Evolutionary conservation across 2,113 vertebrate genomes (phyloP), one percentile per base, ranked within the genome.

Genomic region (Xenopus laevis): DNA sequence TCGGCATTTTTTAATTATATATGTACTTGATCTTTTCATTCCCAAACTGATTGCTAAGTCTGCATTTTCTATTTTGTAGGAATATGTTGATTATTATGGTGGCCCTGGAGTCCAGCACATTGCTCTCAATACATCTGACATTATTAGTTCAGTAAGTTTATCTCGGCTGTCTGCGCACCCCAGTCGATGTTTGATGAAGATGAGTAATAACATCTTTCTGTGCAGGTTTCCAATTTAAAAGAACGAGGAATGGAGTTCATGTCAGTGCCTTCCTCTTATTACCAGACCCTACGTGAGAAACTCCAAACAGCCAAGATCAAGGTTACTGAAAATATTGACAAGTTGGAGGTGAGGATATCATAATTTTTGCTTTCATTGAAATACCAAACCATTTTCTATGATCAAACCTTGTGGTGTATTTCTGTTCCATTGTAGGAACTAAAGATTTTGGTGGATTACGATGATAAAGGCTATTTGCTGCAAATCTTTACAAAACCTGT

Each of bases 401-500:
- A 40, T 40, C 33, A 40, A 9, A 40, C 33, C 33, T 40, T 6
- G 33, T 40, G 2, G 8, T 4, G 33, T 40, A 40, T 40, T 40
- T 40, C 33, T 40, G 13, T 55, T 55, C 53, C 4, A 71, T 13
- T 83, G 58, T 76, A 99, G 97, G 93, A 97, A 74, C 88, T 99
- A 82, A 95, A 89, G 78, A 97, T 98, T 81, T 86, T 97, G 83
- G 92, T 99, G 81, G 97, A 99, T 86, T 96, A 88, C 10, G 96
- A 98, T 13, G 96, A 98, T 79, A 90, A 96, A 7, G 97, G 97
- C 12, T 99, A 98, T 79, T 89, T 98, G 74, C 94, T 98, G 50
- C 97, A 99, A 84, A 98, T 98, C 87, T 99, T 99, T 88, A 98
- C 95, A 72, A 99, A 98, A 72, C 96, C 96, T 0, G 83, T 98